A percentile compares a stretch with the other conserved stretches of the same genome.
These are phyloP conservation scores for Typhlichthys subterraneus DNA, from an alignment of 2,797 vertebrate genomes.

Conservation along the genomic window DNA sequence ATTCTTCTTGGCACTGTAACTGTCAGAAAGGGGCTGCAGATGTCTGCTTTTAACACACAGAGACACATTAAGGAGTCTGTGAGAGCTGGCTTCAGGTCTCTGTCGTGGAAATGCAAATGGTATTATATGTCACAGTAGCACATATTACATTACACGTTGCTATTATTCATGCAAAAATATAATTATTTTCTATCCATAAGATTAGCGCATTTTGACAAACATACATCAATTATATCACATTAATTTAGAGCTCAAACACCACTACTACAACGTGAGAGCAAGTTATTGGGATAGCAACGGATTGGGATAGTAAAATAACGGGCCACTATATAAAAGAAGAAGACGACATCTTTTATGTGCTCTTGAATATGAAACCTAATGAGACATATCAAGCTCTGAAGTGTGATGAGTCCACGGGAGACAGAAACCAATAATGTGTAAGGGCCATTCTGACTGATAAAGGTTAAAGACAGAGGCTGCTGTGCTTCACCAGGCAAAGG, in stretches of 20 bases:
- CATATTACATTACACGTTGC: too few species aligned
- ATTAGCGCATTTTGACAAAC: too few species aligned
- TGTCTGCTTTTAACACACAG: neutral
- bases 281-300: too few species aligned
- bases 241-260: too few species aligned
- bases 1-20: neutral
- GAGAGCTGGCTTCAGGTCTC: too few species aligned
- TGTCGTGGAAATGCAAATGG: too few species aligned
- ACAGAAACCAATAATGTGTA: constrained; percentile 64
- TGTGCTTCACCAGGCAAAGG: constrained; percentile 54
- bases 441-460: constrained; percentile 58
- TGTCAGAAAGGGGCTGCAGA: neutral
- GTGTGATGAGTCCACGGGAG: constrained; percentile 56
- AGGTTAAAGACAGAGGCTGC: constrained; percentile 48
- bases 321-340: constrained; percentile 4
- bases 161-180: too few species aligned
- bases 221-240: too few species aligned
- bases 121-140: too few species aligned
- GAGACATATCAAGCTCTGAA: constrained; percentile 65
- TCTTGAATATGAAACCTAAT: constrained; percentile 57
- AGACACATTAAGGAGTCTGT: neutral
- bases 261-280: too few species aligned
- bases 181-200: too few species aligned
- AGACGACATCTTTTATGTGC: constrained; percentile 39
- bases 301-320: too few species aligned